Evolutionary conservation across 2,888 invertebrate species (phyloP).

Genomic region (Leucoma salicis): DNA sequence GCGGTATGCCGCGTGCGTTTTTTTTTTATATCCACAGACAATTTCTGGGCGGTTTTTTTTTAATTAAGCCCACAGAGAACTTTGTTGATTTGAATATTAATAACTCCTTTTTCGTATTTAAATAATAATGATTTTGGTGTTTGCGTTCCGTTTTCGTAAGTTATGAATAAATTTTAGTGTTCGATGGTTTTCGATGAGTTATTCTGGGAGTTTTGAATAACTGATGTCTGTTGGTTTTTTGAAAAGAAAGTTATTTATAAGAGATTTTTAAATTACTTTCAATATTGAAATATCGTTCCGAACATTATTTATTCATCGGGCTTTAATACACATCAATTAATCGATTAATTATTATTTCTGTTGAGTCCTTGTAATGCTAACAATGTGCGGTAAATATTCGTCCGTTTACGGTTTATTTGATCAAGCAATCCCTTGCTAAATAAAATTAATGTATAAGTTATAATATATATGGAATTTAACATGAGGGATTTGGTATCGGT

Average conservation of each 20-base stretch:
- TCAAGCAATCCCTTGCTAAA: no score
- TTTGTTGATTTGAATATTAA: conserved; percentile 38
- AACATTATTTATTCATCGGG: no score
- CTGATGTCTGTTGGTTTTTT: background rate
- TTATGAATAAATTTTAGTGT: conserved; percentile 32
- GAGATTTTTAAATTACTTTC: no score
- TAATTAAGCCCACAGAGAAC: conserved; percentile 42
- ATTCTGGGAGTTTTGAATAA: background rate
- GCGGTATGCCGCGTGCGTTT: conserved; percentile 12
- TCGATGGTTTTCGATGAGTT: conserved; percentile 6
- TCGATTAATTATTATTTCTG: no score
- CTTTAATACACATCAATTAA: no score
- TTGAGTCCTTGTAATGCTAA: no score
- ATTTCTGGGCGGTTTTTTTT: conserved; percentile 16
- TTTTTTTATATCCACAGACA: conserved; percentile 4
- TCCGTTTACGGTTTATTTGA: no score
- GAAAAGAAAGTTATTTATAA: background rate
- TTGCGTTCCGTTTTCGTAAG: conserved; percentile 23
- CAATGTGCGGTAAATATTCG: no score
- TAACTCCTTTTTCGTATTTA: conserved; percentile 35
- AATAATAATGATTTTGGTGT: conserved; percentile 40
- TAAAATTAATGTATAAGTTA: no score
- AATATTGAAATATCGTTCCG: no score
- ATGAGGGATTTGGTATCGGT: no score
- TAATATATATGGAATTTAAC: no score